These are phyloP conservation scores for Nycteola revayana DNA, from an alignment of 2,888 invertebrate species.

Conservation along the genomic window DNA sequence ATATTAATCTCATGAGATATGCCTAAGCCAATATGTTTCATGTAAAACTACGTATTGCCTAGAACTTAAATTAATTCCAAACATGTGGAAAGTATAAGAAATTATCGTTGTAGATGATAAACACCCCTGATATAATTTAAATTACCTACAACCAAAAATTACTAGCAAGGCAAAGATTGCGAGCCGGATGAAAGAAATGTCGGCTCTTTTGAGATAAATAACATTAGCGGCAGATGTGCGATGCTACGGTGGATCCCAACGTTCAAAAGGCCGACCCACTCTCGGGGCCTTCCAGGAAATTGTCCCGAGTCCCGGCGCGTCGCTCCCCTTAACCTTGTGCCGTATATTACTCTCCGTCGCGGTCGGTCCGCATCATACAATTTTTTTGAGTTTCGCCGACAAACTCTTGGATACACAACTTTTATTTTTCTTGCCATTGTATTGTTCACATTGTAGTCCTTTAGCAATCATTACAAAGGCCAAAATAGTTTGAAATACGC, in stretches of 20 bases:
- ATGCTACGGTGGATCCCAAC: constrained; percentile 48
- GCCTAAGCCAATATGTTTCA: too few relatives aligned
- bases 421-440: constrained; percentile 56
- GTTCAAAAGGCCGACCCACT: constrained; percentile 56
- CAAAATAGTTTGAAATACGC: constrained; percentile 37
- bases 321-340: constrained; percentile 45
- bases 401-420: constrained; percentile 52
- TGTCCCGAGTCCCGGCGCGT: constrained; percentile 37
- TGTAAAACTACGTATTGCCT: too few relatives aligned
- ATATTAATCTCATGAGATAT: too few relatives aligned
- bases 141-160: constrained; percentile 3
- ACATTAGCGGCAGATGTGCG: constrained; percentile 72
- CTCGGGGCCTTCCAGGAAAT: constrained; percentile 73
- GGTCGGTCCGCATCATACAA: constrained; percentile 47
- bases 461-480: constrained; percentile 44
- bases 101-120: too few relatives aligned
- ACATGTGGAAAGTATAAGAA: too few relatives aligned
- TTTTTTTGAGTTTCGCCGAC: constrained; percentile 72
- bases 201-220: constrained; percentile 32
- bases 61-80: too few relatives aligned
- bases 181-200: constrained; percentile 38
- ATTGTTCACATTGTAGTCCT: constrained; percentile 34
- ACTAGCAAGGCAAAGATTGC: too few relatives aligned
- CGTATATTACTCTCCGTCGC: constrained; percentile 45
- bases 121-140: constrained; percentile 1